Percentiles rank a stretch among this genome's conserved stretches.
Evolutionary conservation across 2,797 vertebrate species (phyloP).

Genomic region (Lutjanus campechanus): DNA sequence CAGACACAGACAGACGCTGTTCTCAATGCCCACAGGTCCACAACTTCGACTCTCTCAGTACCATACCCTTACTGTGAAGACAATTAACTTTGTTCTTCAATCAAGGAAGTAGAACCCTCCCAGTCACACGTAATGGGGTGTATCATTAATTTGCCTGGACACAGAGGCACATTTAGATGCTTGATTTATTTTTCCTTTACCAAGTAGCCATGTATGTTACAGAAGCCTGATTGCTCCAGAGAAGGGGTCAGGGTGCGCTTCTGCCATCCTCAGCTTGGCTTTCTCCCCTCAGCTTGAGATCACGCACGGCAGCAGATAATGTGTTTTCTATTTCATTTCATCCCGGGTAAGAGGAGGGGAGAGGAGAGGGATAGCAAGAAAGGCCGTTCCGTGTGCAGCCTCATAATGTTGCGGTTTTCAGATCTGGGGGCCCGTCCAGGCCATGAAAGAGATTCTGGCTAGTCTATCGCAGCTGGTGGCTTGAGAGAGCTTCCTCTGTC

Average conservation of each 20-base stretch:
- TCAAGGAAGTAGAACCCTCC: conserved; percentile 45
- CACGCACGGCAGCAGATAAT: conserved; percentile 66
- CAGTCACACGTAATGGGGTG: conserved; percentile 51
- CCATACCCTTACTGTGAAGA: conserved; percentile 33
- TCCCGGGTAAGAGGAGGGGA: conserved; percentile 56
- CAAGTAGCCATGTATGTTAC: conserved; percentile 44
- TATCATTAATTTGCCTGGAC: conserved; percentile 57
- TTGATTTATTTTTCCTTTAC: conserved; percentile 63
- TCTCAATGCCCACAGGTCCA: conserved; percentile 29
- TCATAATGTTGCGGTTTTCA: conserved; percentile 78
- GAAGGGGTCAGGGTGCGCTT: conserved; percentile 30
- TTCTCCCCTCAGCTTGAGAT: conserved; percentile 50
- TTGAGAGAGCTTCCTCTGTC: conserved; percentile 86
- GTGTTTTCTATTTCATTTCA: conserved; percentile 78
- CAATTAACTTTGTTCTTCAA: conserved; percentile 51
- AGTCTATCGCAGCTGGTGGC: conserved; percentile 87
- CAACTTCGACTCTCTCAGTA: conserved; percentile 31
- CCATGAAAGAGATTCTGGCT: conserved; percentile 85
- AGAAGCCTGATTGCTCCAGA: conserved; percentile 54
- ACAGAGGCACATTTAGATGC: conserved; percentile 46
- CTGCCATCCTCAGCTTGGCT: conserved; percentile 47
- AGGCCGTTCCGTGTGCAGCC: conserved; percentile 74
- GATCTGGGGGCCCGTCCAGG: conserved; percentile 69
- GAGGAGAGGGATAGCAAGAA: conserved; percentile 52
- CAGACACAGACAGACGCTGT: conserved; percentile 37